These are phyloP conservation scores for Meda fulgida DNA, from an alignment of 2,797 vertebrate genomes.

Conservation along the genomic window DNA sequence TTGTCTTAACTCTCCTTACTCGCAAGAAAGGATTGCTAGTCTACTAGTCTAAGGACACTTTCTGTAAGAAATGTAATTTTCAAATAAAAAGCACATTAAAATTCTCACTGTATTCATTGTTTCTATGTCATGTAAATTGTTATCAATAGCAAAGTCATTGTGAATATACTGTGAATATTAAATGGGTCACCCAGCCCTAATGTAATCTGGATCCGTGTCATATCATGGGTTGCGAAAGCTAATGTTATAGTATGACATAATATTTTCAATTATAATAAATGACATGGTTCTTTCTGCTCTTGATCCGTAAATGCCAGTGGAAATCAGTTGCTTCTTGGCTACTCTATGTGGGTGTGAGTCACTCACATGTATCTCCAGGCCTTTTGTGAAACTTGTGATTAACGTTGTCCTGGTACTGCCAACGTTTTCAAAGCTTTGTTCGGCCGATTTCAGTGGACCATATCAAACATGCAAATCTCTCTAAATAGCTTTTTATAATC, in stretches of 20 bases:
- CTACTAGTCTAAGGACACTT: not conserved
- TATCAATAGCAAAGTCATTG: not conserved
- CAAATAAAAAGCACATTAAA: not conserved
- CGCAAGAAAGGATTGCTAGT: not conserved
- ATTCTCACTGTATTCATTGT: not conserved
- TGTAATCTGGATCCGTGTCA: not conserved
- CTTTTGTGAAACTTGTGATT: conserved; percentile 23
- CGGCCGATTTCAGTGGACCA: not conserved
- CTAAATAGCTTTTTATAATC: conserved; percentile 3
- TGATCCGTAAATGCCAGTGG: conserved; percentile 22
- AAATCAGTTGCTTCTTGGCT: conserved; percentile 24
- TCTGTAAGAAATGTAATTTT: not conserved
- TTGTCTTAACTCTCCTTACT: not conserved
- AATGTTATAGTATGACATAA: not conserved
- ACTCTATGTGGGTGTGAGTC: conserved; percentile 13
- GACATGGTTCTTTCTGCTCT: not conserved
- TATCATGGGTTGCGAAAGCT: not conserved
- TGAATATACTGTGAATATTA: not conserved
- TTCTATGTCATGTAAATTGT: not conserved
- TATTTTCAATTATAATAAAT: conserved; percentile 1
- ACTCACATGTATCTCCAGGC: conserved; percentile 9
- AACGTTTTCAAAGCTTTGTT: not conserved
- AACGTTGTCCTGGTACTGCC: not conserved
- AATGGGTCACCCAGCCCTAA: not conserved
- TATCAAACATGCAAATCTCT: conserved; percentile 23